Base-by-base conservation (phyloP, 1,140 invertebrate species). In the Lutraria rhynchaena region DNA sequence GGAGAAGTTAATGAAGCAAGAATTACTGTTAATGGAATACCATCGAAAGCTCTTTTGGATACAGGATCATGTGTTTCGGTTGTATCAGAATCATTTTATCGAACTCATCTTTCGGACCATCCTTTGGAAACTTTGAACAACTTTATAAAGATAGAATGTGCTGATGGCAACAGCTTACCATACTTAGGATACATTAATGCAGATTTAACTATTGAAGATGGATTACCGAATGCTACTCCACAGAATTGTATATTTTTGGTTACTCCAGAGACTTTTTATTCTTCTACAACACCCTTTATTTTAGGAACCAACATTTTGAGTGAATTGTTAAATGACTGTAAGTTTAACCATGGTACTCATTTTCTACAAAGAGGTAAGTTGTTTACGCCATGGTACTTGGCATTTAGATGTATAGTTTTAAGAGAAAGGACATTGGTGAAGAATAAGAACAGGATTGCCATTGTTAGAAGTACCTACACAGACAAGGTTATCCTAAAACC, bases 351-450 rank as follows among this genome's bases (percentile, higher is more conserved):
- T 61, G 58, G 58, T 11, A 5, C 4, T 4, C 58, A 61, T 15
- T 73, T 73, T 73, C 29, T 73, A 7, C 53, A 55, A 55, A 55
- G n/a, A n/a, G 11, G 17, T 5, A n/a, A 55, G 5, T n/a, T 55
- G 5, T 49, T 19, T 55, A 55, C 51, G 7, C 2, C 69, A 35
- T 73, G 69, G 69, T 73, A 73, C 46, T 24, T 73, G 44, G 35
- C 46, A 29, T 73, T 55, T 57, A 19, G 51, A 35, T 11, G 22
- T 19, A 73, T 73, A 9, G 29, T 57, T 55, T 7, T 73, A 4
- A 11, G 51, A 35, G 69, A 73, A 11, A 53, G 33, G 29, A 33
- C 7, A 17, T 31, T 73, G 7, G 31, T 24, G 31, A 53, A 33
- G 24, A 51, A 73, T 27, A 35, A 37, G 19, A 35, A 55, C n/a